phyloP scores from a whole-genome alignment of 2,113 vertebrate species.

The Catharus minimus region DNA sequence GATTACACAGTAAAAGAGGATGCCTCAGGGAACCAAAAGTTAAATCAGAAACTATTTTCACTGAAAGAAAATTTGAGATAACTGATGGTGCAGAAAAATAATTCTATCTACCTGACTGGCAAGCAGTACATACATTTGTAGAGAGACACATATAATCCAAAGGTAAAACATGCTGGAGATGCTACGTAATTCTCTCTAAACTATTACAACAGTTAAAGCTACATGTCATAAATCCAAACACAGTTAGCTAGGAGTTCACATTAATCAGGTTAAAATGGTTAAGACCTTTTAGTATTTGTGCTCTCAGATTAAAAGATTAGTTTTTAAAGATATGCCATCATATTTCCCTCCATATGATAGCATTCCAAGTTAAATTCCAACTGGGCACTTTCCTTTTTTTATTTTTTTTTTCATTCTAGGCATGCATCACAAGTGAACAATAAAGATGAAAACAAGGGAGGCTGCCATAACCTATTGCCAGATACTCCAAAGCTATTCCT shows the following conservation, averaged over 20 bases:
- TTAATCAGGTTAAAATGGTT: not conserved
- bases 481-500: not conserved
- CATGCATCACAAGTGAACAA: not conserved
- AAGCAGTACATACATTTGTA: not conserved
- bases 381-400: not conserved
- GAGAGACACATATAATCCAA: not conserved
- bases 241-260: not conserved
- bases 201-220: not conserved
- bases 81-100: not conserved
- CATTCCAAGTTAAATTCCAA: not conserved
- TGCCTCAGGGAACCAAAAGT: not conserved
- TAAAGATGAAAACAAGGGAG: not conserved
- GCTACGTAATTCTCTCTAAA: not conserved
- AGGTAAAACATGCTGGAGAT: not conserved
- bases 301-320: not conserved
- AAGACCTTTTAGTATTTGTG: not conserved
- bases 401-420: not conserved
- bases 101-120: not conserved
- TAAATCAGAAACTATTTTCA: not conserved
- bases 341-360: not conserved
- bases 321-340: not conserved
- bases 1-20: not conserved
- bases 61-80: not conserved
- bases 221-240: not conserved
- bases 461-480: not conserved